Conservation (phyloP, 2,797 vertebrate species). For the Scolopax bukidnonensis region DNA sequence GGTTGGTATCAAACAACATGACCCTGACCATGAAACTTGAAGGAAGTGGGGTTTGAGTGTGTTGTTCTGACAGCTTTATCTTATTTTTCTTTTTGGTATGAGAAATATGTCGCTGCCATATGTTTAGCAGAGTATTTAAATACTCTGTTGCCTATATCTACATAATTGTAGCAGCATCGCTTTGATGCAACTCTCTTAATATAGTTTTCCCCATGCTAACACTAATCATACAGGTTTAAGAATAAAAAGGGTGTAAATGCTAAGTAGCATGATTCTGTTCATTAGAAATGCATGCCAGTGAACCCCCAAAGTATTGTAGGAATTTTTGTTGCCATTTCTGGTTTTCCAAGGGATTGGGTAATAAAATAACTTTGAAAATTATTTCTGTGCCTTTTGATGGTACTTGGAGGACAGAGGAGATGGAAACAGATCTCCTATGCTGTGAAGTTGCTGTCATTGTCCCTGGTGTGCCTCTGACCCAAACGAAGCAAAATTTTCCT, state of each 20-base stretch:
- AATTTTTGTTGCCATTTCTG: not conserved
- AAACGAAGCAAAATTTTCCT: not conserved
- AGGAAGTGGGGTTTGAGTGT: not conserved
- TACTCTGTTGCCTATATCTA: not conserved
- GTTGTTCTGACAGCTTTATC: not conserved
- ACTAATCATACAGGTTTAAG: not conserved
- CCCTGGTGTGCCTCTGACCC: not conserved
- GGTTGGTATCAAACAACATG: not conserved
- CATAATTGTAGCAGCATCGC: not conserved
- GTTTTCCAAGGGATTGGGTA: not conserved
- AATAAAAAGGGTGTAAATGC: not conserved
- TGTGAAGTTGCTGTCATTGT: not conserved
- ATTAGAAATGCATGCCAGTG: not conserved
- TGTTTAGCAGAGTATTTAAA: not conserved
- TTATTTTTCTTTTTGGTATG: not conserved
- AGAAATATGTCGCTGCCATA: not conserved
- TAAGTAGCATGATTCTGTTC: not conserved
- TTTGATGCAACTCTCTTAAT: not conserved
- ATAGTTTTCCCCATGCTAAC: not conserved
- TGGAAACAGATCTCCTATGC: not conserved
- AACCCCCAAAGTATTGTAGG: not conserved
- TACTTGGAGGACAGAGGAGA: not conserved
- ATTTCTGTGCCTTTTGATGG: not conserved
- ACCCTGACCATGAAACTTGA: not conserved
- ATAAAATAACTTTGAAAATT: constrained; percentile 1